A percentile compares a stretch with the other conserved stretches of the same genome.
phyloP scores from a whole-genome alignment of 2,888 invertebrate species.

The Nephrotoma appendiculata region DNA sequence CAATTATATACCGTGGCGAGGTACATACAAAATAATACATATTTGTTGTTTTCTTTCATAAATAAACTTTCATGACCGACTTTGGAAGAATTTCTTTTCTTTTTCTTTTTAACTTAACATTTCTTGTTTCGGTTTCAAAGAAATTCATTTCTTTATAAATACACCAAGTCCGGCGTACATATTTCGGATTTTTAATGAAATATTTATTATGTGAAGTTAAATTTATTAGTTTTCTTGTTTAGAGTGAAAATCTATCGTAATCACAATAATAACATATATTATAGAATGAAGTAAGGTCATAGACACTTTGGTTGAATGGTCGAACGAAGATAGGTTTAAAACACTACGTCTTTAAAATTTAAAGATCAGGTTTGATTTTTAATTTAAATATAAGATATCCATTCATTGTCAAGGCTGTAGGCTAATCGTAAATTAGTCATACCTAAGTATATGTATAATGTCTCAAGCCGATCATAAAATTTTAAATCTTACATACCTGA shows the following conservation, averaged over 20 bases:
- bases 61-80: neutral
- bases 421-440: neutral
- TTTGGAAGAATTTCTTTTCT: neutral
- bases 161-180: neutral
- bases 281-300: neutral
- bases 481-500: neutral
- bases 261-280: neutral
- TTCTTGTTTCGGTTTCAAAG: neutral
- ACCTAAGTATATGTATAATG: neutral
- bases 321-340: neutral
- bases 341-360: neutral
- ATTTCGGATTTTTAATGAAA: neutral
- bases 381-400: neutral
- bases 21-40: neutral
- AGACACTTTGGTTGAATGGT: neutral
- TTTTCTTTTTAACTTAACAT: neutral
- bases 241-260: neutral
- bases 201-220: neutral
- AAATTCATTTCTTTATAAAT: neutral
- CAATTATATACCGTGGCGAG: neutral
- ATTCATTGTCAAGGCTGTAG: neutral
- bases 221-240: neutral
- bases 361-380: neutral
- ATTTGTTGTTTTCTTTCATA: neutral
- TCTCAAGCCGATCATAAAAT: neutral